Base-by-base conservation (phyloP, 2,113 vertebrate genomes). In the Thryonomys swinderianus region DNA sequence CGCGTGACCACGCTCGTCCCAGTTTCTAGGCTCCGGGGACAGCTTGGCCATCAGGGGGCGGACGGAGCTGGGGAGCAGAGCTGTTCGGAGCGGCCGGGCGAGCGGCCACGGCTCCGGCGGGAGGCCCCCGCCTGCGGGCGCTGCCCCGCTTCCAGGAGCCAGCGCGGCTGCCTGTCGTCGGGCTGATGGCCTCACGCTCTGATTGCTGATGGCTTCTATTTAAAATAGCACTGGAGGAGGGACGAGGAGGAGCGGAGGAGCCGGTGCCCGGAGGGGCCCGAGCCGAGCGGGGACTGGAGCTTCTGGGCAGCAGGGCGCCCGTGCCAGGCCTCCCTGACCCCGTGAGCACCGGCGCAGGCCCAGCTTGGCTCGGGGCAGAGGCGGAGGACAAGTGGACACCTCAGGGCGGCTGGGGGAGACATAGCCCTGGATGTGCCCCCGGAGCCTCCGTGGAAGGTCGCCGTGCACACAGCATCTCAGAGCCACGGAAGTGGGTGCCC, bases 101-200 rank as follows among this genome's bases (percentile, higher is more conserved):
- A 34, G 69, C 2, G 6, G 55, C 2, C 0, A 1, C 11, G 4
- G 5, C 40, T 61, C 96, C 6, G 0, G 80, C 3, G 85, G 95
- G 91, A 81, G 62, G 4, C 21, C 2, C 76, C 25, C 51, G 62
- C 61, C 27, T 4, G 85, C 4, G 1, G 11, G 27, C 48, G 27
- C 40, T 13, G 25, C 23, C 25, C 67, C 61, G 14, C 34, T 34
- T 55, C 13, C 0, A 8, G 1, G 57, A 62, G 48, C 51, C 8
- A 5, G 7, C 5, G 7, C 5, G 8, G 62, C 8, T 5, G 21
- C 78, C 71, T 95, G 87, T 62, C 78, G 55, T 9, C 6, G 30
- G 42, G 91, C 78, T 85, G 82, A 59, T 16, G 85, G 91, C 59
- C 95, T 96, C 97, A 93, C 9, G 90, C 97, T 96, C 97, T 96